Conservation (phyloP, 2,113 vertebrate species). For the Ammospiza caudacuta region DNA sequence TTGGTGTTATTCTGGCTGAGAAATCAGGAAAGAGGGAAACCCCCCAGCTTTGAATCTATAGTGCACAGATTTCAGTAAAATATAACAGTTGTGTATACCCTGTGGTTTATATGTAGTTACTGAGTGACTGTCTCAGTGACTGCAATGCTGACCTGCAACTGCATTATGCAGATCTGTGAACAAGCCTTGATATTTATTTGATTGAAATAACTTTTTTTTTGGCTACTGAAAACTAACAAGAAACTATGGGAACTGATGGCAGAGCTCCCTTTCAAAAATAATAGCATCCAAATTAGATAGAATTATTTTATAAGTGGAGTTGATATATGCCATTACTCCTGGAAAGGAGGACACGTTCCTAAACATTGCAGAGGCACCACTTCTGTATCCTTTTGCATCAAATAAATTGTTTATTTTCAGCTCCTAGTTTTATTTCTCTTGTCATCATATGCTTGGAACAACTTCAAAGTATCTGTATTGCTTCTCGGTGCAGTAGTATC, state of each 20-base stretch:
- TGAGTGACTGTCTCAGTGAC: background rate
- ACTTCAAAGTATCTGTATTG: background rate
- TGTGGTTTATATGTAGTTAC: background rate
- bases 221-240: background rate
- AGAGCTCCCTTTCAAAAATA: background rate
- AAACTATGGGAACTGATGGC: background rate
- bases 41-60: accelerated
- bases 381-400: background rate
- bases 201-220: background rate
- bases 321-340: background rate
- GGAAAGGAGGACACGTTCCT: background rate
- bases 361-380: background rate
- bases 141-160: background rate
- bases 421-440: background rate
- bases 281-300: background rate
- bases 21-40: background rate
- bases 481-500: background rate
- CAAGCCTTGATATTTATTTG: background rate
- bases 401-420: background rate
- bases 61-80: background rate
- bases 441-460: background rate
- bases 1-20: background rate
- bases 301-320: background rate
- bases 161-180: background rate
- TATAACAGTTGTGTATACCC: background rate